phyloP scores from a whole-genome alignment of 2,888 invertebrate species.

The Lepidocyrtinus sp. region DNA sequence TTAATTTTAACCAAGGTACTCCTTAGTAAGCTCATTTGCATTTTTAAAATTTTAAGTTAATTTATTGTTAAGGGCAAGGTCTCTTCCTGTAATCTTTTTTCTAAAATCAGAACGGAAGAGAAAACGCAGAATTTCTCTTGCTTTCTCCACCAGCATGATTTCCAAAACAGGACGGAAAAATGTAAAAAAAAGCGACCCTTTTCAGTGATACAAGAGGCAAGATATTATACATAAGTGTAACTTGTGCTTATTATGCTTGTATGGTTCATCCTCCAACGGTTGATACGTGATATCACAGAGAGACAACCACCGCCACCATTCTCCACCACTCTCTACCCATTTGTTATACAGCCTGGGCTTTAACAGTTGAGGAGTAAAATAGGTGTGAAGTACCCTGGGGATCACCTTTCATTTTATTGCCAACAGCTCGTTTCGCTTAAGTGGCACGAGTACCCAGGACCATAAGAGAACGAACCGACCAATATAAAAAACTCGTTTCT shows the following conservation, averaged over 20 bases:
- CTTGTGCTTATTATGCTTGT: constrained; percentile 26
- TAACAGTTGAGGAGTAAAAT: constrained; percentile 58
- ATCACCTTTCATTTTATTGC: constrained; percentile 67
- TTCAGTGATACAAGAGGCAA: neutral
- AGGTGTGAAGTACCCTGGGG: constrained; percentile 65
- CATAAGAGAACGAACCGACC: neutral
- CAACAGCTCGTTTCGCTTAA: constrained; percentile 64
- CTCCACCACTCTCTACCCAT: neutral
- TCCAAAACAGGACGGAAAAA: neutral
- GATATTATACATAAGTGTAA: neutral
- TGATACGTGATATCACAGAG: constrained; percentile 46
- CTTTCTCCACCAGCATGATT: neutral
- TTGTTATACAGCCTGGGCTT: constrained; percentile 18
- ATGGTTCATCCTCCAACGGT: constrained; percentile 22
- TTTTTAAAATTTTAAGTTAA: too few relatives aligned
- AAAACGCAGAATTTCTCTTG: neutral
- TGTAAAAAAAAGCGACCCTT: neutral
- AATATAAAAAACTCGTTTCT: constrained; percentile 10
- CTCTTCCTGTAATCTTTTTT: neutral
- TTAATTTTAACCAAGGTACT: neutral
- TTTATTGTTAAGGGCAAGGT: neutral
- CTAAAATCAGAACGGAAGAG: too few relatives aligned
- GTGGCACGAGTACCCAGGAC: constrained; percentile 37
- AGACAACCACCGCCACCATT: neutral
- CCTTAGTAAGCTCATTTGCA: neutral